phyloP scores from a whole-genome alignment of 2,797 vertebrate genomes.

The Pangasius sanitwongsei region DNA sequence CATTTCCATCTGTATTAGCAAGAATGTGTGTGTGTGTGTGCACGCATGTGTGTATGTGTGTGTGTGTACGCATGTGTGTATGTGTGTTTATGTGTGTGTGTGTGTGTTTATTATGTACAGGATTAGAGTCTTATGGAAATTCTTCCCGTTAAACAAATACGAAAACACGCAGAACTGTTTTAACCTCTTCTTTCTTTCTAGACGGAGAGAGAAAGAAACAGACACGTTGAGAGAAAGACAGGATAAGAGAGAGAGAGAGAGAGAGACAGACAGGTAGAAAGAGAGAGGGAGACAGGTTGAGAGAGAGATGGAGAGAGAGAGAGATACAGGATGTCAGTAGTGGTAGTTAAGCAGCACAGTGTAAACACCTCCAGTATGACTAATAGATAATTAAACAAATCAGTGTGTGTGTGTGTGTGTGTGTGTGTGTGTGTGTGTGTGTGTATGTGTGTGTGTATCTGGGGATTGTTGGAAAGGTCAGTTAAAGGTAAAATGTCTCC shows the following conservation, averaged over 20 bases:
- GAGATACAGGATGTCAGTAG: background rate
- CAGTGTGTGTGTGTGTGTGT: background rate
- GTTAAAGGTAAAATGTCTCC: background rate
- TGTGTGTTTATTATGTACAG: background rate
- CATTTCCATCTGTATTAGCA: background rate
- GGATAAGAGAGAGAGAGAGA: constrained; percentile 13
- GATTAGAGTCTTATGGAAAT: background rate
- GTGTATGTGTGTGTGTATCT: background rate
- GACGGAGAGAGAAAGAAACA: background rate
- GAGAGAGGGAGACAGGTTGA: background rate
- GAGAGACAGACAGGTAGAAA: constrained; percentile 7
- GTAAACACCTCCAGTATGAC: background rate
- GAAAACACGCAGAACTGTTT: background rate
- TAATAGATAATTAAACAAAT: constrained; percentile 20
- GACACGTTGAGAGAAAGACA: constrained; percentile 6
- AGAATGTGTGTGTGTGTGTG: background rate
- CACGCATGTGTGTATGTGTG: background rate
- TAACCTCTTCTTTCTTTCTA: background rate
- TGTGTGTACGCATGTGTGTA: background rate
- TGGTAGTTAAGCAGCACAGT: background rate
- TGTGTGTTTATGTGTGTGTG: background rate
- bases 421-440: background rate
- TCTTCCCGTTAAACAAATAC: background rate
- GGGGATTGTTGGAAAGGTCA: constrained; percentile 1
- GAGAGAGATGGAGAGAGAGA: constrained; percentile 9